Percentiles rank a stretch among this genome's conserved stretches.
Conservation (phyloP, 2,113 vertebrate genomes). For the Microcebus griseorufus region DNA sequence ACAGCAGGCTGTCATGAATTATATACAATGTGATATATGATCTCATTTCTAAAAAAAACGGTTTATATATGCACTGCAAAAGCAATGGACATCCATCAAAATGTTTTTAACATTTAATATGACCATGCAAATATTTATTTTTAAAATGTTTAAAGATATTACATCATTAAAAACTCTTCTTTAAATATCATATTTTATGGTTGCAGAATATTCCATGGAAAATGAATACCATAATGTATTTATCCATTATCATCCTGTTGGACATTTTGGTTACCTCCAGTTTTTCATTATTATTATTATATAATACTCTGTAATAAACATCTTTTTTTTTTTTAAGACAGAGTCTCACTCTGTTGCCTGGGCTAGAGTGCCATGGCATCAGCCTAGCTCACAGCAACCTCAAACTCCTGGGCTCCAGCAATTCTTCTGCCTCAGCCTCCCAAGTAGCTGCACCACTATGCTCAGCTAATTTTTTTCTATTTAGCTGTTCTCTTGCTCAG, state of each 20-base stretch:
- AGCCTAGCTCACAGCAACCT: no score
- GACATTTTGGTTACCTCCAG: neutral
- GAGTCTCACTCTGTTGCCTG: no score
- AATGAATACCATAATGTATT: neutral
- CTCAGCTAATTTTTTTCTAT: no score
- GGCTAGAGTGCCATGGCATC: no score
- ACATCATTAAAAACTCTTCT: neutral
- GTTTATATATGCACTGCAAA: neutral
- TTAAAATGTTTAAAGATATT: neutral
- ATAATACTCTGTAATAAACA: neutral
- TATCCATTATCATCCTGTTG: neutral
- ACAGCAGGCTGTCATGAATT: neutral
- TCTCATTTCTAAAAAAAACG: neutral
- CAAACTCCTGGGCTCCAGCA: no score
- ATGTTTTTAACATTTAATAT: conserved; percentile 26
- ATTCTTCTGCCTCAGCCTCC: no score
- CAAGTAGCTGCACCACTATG: no score
- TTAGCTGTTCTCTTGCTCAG: no score
- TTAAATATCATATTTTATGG: neutral
- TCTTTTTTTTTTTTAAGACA: neutral
- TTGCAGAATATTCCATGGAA: neutral
- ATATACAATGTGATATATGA: neutral
- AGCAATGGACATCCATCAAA: neutral
- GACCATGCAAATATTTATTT: neutral
- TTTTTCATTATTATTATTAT: conserved; percentile 1